Base-by-base conservation (phyloP, 2,797 vertebrate genomes). In the Tapera naevia region DNA sequence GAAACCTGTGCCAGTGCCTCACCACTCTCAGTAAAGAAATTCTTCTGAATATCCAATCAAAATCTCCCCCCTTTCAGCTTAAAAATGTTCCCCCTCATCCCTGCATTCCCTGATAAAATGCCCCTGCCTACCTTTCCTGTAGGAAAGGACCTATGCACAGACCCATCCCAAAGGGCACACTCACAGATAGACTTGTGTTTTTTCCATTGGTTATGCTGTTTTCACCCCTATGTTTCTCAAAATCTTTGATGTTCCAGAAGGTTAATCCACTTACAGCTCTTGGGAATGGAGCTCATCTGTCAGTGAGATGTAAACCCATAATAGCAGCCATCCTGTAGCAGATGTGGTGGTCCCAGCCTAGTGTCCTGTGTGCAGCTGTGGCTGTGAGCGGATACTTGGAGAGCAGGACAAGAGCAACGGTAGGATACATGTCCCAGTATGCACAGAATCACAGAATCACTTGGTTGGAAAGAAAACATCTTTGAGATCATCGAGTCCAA, bases 231-330 rank as follows among this genome's bases (percentile, higher is more conserved):
- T 28, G 2, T 45, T 86, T 81, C 76, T 79, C 66, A 33, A 3
- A 37, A 33, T 13, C 58, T 41, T 91, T 81, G 53, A 10, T 81
- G 60, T 51, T 76, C 54, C 71, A 33, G 71, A 41, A 61, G 57
- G 43, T 62, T 17, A n/a, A 53, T 35, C 48, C 43, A 32, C 32
- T 6, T 0, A 12, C 2, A 33, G 51, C 62, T 53, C 71, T 67
- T 0, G 0, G 33, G 85, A 60, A 15, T 2, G 0, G 33, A 65
- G 67, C 46, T 41, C 64, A 39, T n/a, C 72, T 28, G 48, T 14
- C 67, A 19, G n/a, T 24, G 82, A 57, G 54, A 41, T 45, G 18
- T 35, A 12, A 53, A 21, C 9, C 24, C 19, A 0, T 5, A 35
- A 11, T 24, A 81, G 66, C 32, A 85, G 19, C 46, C 1, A 3